These are phyloP conservation scores for Pygmarrhopalites habei DNA, from an alignment of 1,140 invertebrate genomes.

Conservation along the genomic window DNA sequence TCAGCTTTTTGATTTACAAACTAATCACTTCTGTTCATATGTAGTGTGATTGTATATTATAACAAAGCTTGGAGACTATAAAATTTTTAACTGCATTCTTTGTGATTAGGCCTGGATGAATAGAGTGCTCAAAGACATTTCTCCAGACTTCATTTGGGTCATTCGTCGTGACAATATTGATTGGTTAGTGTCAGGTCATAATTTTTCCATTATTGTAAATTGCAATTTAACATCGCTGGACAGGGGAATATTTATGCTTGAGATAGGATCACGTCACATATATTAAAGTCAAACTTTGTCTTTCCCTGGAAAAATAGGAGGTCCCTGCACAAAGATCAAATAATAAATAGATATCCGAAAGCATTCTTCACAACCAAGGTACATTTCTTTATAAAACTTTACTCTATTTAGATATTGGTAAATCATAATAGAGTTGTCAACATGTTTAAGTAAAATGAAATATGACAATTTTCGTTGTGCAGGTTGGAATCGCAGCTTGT, in stretches of 20 bases:
- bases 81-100: no score
- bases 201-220: conserved; percentile 30
- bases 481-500: conserved; percentile 66
- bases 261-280: no score
- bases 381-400: conserved; percentile 17
- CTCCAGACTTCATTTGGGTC: conserved; percentile 81
- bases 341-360: conserved; percentile 68
- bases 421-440: conserved; percentile 45
- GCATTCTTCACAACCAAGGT: conserved; percentile 85
- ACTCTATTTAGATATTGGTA: conserved; percentile 56
- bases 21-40: no score
- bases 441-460: not conserved
- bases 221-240: no score
- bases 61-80: no score
- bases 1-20: no score
- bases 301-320: no score
- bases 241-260: no score
- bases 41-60: no score
- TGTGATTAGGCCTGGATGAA: conserved; percentile 39
- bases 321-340: conserved; percentile 57
- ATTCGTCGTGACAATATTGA: conserved; percentile 71
- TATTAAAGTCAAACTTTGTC: no score
- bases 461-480: not conserved
- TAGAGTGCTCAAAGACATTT: conserved; percentile 47
- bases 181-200: conserved; percentile 53